Conservation (phyloP, 2,888 invertebrate genomes). For the Melangyna quadrimaculata region DNA sequence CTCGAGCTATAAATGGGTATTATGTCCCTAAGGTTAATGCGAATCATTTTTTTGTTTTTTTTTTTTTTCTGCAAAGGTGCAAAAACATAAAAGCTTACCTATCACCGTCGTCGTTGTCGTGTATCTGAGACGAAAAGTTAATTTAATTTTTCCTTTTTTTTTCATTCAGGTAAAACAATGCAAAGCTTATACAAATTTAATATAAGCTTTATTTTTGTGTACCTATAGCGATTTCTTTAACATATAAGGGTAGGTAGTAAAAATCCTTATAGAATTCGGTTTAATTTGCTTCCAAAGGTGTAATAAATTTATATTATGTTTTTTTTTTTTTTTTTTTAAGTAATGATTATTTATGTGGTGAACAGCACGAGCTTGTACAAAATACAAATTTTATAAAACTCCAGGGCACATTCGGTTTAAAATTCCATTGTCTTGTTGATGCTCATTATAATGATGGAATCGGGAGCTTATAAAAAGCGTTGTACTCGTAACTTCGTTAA, state of each 20-base stretch:
- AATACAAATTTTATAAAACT: neutral
- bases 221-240: neutral
- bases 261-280: neutral
- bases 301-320: neutral
- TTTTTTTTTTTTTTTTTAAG: neutral
- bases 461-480: neutral
- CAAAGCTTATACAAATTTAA: constrained; percentile 16
- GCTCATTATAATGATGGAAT: neutral
- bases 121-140: constrained; percentile 7
- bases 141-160: neutral
- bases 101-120: neutral
- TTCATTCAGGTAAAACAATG: constrained; percentile 4
- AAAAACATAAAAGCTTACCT: constrained; percentile 17
- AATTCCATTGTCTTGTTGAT: neutral
- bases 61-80: too few species aligned
- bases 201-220: constrained; percentile 9
- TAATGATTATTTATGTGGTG: neutral
- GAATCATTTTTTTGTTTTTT: neutral
- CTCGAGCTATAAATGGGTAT: neutral
- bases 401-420: neutral
- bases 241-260: neutral
- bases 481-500: neutral
- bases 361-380: neutral
- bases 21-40: neutral
- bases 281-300: neutral